Percentiles rank a stretch among this genome's conserved stretches.
phyloP scores from a whole-genome alignment of 1,140 invertebrate genomes.

The Theocolax elegans region DNA sequence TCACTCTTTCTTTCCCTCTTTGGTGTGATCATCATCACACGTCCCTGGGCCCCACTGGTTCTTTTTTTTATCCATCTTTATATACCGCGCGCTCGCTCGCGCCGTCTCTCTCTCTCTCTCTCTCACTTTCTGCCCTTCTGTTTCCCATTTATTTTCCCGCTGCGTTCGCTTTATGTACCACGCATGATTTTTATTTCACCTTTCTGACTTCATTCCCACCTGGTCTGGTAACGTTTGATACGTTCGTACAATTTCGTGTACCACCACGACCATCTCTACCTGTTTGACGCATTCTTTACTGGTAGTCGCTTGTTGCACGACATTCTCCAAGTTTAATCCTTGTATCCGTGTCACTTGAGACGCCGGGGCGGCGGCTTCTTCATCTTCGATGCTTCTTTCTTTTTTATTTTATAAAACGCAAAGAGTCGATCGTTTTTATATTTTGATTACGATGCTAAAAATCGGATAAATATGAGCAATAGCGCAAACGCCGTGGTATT shows the following conservation, averaged over 20 bases:
- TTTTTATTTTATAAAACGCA: too few species aligned
- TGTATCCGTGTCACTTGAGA: too few species aligned
- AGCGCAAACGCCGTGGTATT: not conserved
- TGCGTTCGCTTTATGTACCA: too few species aligned
- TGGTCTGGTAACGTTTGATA: not conserved
- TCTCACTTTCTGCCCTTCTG: not conserved
- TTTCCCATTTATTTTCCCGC: not conserved
- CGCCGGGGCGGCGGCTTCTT: slow-evolving; percentile 11
- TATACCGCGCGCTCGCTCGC: not conserved
- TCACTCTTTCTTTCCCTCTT: slow-evolving; percentile 20
- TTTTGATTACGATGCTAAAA: too few species aligned
- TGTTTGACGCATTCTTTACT: not conserved
- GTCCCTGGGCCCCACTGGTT: too few species aligned
- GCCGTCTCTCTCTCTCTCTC: not conserved
- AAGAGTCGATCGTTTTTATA: too few species aligned
- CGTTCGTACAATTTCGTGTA: too few species aligned
- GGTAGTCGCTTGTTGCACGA: too few species aligned
- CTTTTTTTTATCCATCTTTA: not conserved
- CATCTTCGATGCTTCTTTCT: not conserved
- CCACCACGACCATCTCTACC: not conserved
- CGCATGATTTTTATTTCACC: too few species aligned
- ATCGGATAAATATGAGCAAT: not conserved
- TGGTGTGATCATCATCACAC: slow-evolving; percentile 3
- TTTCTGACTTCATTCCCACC: not conserved
- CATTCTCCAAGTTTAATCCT: too few species aligned